phyloP scores from a whole-genome alignment of 2,888 invertebrate species.

The Trilocha varians region DNA sequence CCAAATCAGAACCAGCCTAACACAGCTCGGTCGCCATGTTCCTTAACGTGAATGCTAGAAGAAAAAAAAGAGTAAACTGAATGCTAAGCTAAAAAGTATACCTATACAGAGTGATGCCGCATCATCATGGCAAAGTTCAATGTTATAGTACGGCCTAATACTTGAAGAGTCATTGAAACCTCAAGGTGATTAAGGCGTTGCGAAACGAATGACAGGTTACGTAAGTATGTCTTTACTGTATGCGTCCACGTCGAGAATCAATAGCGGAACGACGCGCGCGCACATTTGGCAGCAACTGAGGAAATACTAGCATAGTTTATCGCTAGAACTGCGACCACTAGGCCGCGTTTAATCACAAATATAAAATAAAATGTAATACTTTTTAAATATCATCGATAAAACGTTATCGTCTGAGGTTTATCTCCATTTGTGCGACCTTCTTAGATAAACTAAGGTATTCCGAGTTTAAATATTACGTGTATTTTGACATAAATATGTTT shows the following conservation, averaged over 20 bases:
- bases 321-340: constrained; percentile 25
- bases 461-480: constrained; percentile 1
- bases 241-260: too few relatives aligned
- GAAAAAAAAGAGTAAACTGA: too few relatives aligned
- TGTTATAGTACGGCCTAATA: too few relatives aligned
- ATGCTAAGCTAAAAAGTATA: too few relatives aligned
- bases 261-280: constrained; percentile 28
- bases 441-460: constrained; percentile 13
- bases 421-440: constrained; percentile 19
- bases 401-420: constrained; percentile 19
- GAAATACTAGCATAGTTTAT: constrained; percentile 8
- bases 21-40: too few relatives aligned
- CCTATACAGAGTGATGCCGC: too few relatives aligned
- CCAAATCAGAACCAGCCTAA: too few relatives aligned
- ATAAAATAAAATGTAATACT: background rate
- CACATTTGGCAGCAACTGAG: constrained; percentile 29
- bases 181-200: constrained; percentile 28
- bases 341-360: constrained; percentile 8
- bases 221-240: too few relatives aligned
- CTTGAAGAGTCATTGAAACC: too few relatives aligned
- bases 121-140: too few relatives aligned
- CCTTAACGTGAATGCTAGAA: too few relatives aligned
- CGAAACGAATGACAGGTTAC: constrained; percentile 33
- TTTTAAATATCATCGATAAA: constrained; percentile 23
- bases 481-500: constrained; percentile 25